These are phyloP conservation scores for Ophion costatus DNA, from an alignment of 2,888 invertebrate species.

Conservation along the genomic window DNA sequence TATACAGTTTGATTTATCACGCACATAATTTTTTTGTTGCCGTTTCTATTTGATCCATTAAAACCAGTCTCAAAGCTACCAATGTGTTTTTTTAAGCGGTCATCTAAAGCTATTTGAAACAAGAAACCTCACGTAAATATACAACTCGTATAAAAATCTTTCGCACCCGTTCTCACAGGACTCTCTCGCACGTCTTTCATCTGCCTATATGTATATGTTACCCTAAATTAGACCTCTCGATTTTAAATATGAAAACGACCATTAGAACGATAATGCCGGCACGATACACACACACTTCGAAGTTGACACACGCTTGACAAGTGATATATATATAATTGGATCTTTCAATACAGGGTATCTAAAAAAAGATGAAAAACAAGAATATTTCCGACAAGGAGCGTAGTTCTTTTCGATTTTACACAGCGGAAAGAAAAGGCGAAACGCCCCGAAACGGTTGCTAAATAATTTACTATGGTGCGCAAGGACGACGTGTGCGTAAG, in stretches of 20 bases:
- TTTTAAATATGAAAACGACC: constrained; percentile 35
- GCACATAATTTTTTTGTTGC: constrained; percentile 9
- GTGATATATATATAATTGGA: constrained; percentile 30
- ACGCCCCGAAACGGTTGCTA: constrained; percentile 51
- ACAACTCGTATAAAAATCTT: constrained; percentile 74
- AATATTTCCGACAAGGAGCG: neutral
- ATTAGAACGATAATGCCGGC: constrained; percentile 14
- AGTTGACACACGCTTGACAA: constrained; percentile 25
- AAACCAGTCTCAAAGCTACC: constrained; percentile 54
- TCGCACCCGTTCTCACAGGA: constrained; percentile 69
- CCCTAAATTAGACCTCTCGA: constrained; percentile 60
- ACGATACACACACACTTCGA: constrained; percentile 19
- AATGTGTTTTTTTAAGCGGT: constrained; percentile 52
- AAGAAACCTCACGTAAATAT: constrained; percentile 68
- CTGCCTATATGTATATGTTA: constrained; percentile 1
- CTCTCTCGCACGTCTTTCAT: constrained; percentile 52
- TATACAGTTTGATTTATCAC: constrained; percentile 51
- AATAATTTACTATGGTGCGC: constrained; percentile 68
- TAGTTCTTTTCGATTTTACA: constrained; percentile 20
- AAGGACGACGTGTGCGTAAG: constrained; percentile 74
- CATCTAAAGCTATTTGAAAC: constrained; percentile 62
- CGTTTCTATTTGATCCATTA: constrained; percentile 9
- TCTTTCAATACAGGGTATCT: constrained; percentile 48
- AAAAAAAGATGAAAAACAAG: constrained; percentile 23
- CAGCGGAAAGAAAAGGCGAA: constrained; percentile 24